Percentiles rank a stretch among this genome's conserved stretches.
These are phyloP conservation scores for Drosophila infuscata DNA, from an alignment of 2,888 invertebrate genomes.

Conservation along the genomic window DNA sequence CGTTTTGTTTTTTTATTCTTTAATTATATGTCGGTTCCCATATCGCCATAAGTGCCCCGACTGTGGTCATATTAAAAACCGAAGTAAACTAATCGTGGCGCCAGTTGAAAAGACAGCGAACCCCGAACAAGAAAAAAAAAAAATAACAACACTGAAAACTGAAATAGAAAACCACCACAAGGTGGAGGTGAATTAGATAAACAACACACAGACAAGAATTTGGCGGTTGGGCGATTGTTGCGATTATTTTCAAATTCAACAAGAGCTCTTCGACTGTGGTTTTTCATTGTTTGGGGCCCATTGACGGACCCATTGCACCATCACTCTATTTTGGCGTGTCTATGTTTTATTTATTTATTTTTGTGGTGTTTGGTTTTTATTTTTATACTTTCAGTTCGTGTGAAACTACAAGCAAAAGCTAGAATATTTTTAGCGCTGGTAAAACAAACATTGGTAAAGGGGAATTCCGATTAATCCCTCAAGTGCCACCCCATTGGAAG, in stretches of 20 bases:
- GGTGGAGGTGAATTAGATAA: slow-evolving; percentile 55
- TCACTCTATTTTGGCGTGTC: background rate
- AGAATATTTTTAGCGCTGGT: slow-evolving; percentile 17
- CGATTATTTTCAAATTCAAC: slow-evolving; percentile 54
- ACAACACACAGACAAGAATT: slow-evolving; percentile 11
- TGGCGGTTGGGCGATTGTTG: background rate
- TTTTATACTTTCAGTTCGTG: slow-evolving; percentile 14
- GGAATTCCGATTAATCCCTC: background rate
- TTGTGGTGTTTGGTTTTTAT: background rate
- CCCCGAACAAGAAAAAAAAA: slow-evolving; percentile 15
- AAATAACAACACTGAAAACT: slow-evolving; percentile 5
- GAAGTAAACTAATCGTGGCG: slow-evolving; percentile 38
- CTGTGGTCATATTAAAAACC: slow-evolving; percentile 33
- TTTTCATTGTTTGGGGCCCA: slow-evolving; percentile 20
- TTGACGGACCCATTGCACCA: slow-evolving; percentile 33
- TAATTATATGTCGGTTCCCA: slow-evolving; percentile 24
- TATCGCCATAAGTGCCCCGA: slow-evolving; percentile 29
- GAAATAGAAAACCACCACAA: slow-evolving; percentile 50
- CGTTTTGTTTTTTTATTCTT: slow-evolving; percentile 6
- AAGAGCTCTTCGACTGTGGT: slow-evolving; percentile 20
- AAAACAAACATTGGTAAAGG: background rate
- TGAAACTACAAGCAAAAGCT: slow-evolving; percentile 27
- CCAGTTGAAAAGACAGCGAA: slow-evolving; percentile 12
- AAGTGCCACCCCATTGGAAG: background rate
- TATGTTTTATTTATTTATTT: slow-evolving; percentile 1